Base-by-base conservation (phyloP, 2,888 invertebrate species). In the Cheilosia scutellata region DNA sequence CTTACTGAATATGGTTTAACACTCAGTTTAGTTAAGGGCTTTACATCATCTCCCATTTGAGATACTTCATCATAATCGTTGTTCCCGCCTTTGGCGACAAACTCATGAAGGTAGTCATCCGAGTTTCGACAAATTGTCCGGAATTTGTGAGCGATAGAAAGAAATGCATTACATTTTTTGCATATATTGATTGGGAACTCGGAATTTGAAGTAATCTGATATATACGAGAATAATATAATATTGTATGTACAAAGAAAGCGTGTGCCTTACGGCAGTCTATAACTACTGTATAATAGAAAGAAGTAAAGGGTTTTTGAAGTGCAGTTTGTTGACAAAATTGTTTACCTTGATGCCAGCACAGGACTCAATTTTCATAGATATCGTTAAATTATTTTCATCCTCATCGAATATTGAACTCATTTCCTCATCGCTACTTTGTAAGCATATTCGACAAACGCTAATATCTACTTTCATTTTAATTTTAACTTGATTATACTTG, bases 111-210 rank as follows among this genome's bases (percentile, higher is more conserved):
- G 33, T 92, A 91, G 25, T 89, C 89, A 82, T 92, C 89, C 0
- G 92, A 92, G 53, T 90, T 91, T 49, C 90, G 90, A 44, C 93
- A 92, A 58, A 92, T 90, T 65, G 89, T 89, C 2, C 91, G 91
- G 87, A 92, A 92, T 65, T 91, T 92, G 77, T 91, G 89, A 0
- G 92, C 91, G 7, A 92, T 88, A 2, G 88, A 89, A 5, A 92
- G 74, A 58, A 92, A 90, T 0, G 89, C 89, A 7, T 90, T 87
- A 63, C 91, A 91, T 49, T 89, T 90, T 0, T 87, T 82, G 62
- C 91, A 92, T 4, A 92, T 92, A 65, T 89, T 88, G n/a, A 90
- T 89, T 0, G 92, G 91, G 11, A 92, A 78, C 40, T 91, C 90
- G 2, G 87, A 87, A 29, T 89, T 87, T 63, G 75, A 88, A 29